Conservation (phyloP, 2,113 vertebrate species). For the Neogobius melanostomus region DNA sequence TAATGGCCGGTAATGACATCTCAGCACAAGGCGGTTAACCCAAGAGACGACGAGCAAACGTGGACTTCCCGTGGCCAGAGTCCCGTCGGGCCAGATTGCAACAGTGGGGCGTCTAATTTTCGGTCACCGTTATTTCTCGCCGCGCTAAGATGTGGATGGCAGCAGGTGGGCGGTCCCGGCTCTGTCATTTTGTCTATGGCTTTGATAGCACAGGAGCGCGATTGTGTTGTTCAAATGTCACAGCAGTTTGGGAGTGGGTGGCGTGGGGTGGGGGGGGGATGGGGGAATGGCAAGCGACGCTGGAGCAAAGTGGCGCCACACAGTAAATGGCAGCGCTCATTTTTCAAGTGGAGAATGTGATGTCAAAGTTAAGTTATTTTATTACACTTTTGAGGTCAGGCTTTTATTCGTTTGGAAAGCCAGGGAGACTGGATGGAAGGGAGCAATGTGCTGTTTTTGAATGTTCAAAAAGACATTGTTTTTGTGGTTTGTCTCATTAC, state of each 20-base stretch:
- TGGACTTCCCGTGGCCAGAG: constrained; percentile 49
- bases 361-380: constrained; percentile 54
- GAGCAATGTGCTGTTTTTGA: neutral
- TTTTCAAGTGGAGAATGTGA: constrained; percentile 47
- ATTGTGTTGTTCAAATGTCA: constrained; percentile 62
- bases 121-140: constrained; percentile 58
- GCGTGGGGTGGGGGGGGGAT: too few relatives aligned
- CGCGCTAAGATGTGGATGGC: constrained; percentile 52
- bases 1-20: constrained; percentile 51
- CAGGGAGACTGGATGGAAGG: constrained; percentile 1
- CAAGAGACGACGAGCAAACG: constrained; percentile 53
- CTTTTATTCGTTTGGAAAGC: constrained; percentile 7
- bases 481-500: neutral
- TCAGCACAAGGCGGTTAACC: constrained; percentile 19
- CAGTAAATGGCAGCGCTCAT: constrained; percentile 49
- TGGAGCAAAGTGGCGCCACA: constrained; percentile 50
- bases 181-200: constrained; percentile 53
- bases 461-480: neutral
- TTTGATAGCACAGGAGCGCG: constrained; percentile 53
- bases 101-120: constrained; percentile 62
- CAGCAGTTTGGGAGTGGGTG: constrained; percentile 20
- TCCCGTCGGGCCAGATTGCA: constrained; percentile 58
- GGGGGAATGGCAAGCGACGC: constrained; percentile 47
- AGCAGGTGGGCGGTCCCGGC: constrained; percentile 46
- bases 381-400: constrained; percentile 18